phyloP scores from a whole-genome alignment of 2,113 vertebrate species.

The Thalassarche chlororhynchos region DNA sequence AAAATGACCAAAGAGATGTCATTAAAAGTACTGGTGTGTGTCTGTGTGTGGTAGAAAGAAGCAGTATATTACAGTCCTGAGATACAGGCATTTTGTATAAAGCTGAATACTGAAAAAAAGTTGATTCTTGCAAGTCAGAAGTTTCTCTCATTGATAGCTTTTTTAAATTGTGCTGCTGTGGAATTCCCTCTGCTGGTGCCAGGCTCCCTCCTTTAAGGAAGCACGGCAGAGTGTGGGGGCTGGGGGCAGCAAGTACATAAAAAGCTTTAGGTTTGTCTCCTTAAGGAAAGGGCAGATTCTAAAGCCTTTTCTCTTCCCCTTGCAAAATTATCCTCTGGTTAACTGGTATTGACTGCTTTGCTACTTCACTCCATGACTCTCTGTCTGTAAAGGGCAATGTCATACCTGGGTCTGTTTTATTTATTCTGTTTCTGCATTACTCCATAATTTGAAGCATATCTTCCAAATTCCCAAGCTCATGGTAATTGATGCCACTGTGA shows the following conservation, averaged over 20 bases:
- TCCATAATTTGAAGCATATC: background rate
- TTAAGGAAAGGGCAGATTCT: background rate
- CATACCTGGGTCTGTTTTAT: background rate
- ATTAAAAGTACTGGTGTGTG: background rate
- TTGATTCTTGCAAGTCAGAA: background rate
- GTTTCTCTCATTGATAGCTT: background rate
- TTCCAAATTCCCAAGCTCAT: background rate
- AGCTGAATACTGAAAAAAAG: background rate
- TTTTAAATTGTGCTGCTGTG: background rate
- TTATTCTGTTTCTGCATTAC: background rate
- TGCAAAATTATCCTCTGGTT: background rate
- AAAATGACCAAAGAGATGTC: background rate
- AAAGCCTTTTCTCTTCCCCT: background rate
- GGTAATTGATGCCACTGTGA: background rate
- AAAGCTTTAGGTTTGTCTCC: background rate
- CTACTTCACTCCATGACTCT: background rate
- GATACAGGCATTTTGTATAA: background rate
- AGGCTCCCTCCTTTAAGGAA: background rate
- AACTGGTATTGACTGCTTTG: background rate
- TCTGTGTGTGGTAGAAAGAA: background rate
- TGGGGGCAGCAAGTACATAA: background rate
- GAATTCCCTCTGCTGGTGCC: background rate
- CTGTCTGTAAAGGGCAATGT: background rate
- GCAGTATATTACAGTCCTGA: background rate
- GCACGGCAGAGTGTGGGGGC: fast-evolving